These are phyloP conservation scores for Grapholita molesta DNA, from an alignment of 1,140 invertebrate genomes.

Conservation along the genomic window DNA sequence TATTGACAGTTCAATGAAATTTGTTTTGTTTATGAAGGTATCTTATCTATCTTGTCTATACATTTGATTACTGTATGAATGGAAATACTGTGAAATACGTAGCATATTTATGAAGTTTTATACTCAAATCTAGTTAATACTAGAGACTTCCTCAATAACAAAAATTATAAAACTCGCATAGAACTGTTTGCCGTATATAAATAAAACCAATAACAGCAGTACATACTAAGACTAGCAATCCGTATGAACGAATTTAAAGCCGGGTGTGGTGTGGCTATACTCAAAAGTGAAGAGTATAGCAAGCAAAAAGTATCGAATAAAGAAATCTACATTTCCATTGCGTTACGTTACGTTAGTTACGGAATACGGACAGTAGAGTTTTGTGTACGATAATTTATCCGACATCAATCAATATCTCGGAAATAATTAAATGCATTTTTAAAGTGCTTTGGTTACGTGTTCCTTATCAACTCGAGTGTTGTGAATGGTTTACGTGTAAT, in stretches of 20 bases:
- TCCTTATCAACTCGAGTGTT: not conserved
- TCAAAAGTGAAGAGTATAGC: not conserved
- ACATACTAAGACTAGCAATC: not conserved
- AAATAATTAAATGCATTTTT: not conserved
- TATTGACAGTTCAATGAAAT: not conserved
- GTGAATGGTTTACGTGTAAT: not conserved
- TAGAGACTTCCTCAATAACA: too few species aligned
- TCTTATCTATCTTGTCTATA: not conserved
- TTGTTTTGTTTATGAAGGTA: not conserved
- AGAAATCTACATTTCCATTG: constrained; percentile 1
- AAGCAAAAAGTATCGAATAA: constrained; percentile 1
- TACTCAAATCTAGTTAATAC: too few species aligned
- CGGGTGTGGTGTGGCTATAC: not conserved
- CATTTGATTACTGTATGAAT: too few species aligned
- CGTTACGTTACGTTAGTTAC: constrained; percentile 13
- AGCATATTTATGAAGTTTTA: too few species aligned
- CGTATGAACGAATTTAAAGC: not conserved
- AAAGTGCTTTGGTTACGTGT: constrained; percentile 4
- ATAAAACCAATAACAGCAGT: not conserved
- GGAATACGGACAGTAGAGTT: constrained; percentile 5
- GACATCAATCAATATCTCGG: constrained; percentile 13
- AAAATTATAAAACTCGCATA: not conserved
- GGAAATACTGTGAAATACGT: too few species aligned
- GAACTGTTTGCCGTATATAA: not conserved
- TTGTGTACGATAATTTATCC: constrained; percentile 12